Percentiles rank a stretch among this genome's conserved stretches.
phyloP scores from a whole-genome alignment of 2,113 vertebrate genomes.

The Aphyosemion australe region DNA sequence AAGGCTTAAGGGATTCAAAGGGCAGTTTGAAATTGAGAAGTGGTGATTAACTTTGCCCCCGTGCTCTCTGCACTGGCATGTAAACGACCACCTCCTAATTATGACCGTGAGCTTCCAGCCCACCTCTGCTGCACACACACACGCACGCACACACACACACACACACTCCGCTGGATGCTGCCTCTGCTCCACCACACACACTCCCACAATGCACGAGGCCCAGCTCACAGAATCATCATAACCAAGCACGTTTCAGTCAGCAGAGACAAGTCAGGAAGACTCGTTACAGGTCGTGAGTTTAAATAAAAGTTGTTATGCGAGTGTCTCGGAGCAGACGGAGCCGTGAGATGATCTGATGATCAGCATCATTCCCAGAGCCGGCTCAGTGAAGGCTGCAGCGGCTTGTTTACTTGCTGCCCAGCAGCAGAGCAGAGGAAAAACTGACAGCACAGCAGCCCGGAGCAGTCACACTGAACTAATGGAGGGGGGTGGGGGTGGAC shows the following conservation, averaged over 20 bases:
- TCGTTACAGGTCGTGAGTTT: not conserved
- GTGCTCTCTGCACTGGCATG: constrained; percentile 1
- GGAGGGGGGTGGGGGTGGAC: constrained; percentile 39
- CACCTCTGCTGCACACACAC: not conserved
- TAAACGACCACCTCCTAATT: constrained; percentile 24
- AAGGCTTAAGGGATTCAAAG: constrained; percentile 1
- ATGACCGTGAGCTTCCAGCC: constrained; percentile 13
- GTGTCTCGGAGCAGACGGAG: too few relatives aligned
- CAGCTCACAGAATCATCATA: not conserved
- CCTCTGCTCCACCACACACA: not conserved
- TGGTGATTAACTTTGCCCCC: constrained; percentile 13
- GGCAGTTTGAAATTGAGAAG: constrained; percentile 10
- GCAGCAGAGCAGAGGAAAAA: constrained; percentile 57
- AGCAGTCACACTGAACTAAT: constrained; percentile 54
- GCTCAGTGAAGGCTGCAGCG: constrained; percentile 28
- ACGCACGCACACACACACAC: not conserved
- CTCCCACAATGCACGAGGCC: not conserved
- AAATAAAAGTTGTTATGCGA: not conserved
- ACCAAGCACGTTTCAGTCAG: too few relatives aligned
- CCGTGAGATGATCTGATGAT: too few relatives aligned
- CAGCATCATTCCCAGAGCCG: not conserved
- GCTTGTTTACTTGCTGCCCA: constrained; percentile 29
- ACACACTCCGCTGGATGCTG: too few relatives aligned
- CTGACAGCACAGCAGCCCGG: constrained; percentile 52
- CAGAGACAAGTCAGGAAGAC: too few relatives aligned